Percentiles rank a stretch among this genome's conserved stretches.
Conservation (phyloP, 2,888 invertebrate species). For the Tricholauxania praeusta region DNA sequence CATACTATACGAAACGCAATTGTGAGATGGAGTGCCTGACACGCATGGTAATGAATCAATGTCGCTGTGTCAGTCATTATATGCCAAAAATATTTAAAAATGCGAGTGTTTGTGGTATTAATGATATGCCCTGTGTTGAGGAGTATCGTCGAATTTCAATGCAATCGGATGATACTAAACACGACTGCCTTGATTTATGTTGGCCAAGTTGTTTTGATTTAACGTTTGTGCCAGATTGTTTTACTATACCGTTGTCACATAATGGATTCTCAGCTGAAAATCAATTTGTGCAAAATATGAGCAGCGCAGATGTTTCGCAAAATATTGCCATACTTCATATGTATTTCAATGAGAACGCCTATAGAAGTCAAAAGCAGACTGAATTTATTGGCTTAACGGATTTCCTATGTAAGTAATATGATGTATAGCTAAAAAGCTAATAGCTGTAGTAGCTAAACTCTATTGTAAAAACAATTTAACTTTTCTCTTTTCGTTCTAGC, state of each 20-base stretch:
- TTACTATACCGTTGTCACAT: constrained; percentile 69
- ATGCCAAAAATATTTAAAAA: constrained; percentile 72
- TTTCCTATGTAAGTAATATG: constrained; percentile 78
- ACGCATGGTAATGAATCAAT: constrained; percentile 70
- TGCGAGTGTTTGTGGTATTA: constrained; percentile 77
- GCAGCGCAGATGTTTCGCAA: constrained; percentile 52
- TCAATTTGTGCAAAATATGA: constrained; percentile 42
- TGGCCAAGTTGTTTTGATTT: constrained; percentile 77
- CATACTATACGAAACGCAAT: constrained; percentile 80
- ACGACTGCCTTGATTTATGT: constrained; percentile 68
- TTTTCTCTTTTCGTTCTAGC: constrained; percentile 66
- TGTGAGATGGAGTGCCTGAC: constrained; percentile 83
- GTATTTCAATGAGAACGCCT: constrained; percentile 77
- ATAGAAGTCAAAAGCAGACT: constrained; percentile 77
- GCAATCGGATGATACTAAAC: constrained; percentile 31
- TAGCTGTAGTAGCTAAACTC: too few relatives aligned
- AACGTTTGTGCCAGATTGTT: constrained; percentile 68
- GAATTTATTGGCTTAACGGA: constrained; percentile 86
- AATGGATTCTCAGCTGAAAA: constrained; percentile 44
- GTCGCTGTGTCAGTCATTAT: constrained; percentile 52
- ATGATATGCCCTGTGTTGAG: constrained; percentile 71
- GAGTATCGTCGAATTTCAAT: constrained; percentile 26
- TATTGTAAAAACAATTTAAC: background rate
- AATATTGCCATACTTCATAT: constrained; percentile 80
- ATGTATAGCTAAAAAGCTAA: background rate